Percentiles rank a stretch among this genome's conserved stretches.
These are phyloP conservation scores for Microcaecilia unicolor DNA, from an alignment of 2,797 vertebrate genomes.

Conservation along the genomic window DNA sequence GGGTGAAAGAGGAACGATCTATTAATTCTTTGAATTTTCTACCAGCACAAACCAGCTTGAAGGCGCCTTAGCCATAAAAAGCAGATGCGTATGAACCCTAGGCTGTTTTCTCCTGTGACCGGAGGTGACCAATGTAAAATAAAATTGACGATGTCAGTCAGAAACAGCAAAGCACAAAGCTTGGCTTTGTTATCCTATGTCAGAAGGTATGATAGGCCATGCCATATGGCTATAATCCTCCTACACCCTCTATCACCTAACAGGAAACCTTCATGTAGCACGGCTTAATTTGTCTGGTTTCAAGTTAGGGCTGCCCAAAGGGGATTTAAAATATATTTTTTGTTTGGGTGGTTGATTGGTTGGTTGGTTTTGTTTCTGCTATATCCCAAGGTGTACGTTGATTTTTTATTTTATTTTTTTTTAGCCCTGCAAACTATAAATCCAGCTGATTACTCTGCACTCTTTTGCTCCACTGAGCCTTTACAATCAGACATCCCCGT, in stretches of 20 bases:
- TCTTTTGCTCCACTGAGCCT: conserved; percentile 96
- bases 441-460: conserved; percentile 95
- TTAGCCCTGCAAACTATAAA: conserved; percentile 86
- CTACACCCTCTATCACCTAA: conserved; percentile 76
- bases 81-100: conserved; percentile 67
- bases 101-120: conserved; percentile 68
- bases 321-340: conserved; percentile 67
- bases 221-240: conserved; percentile 77
- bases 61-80: conserved; percentile 70
- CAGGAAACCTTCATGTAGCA: conserved; percentile 65
- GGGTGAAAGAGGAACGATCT: conserved; percentile 58
- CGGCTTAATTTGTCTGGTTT: conserved; percentile 70
- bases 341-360: too few species aligned
- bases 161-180: conserved; percentile 72
- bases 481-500: conserved; percentile 93
- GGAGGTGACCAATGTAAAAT: conserved; percentile 73
- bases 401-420: conserved; percentile 61
- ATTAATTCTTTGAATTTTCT: conserved; percentile 65
- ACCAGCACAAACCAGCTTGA: conserved; percentile 54
- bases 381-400: conserved; percentile 75
- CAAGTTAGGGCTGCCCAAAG: conserved; percentile 69
- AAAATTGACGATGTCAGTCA: conserved; percentile 72
- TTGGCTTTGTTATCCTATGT: conserved; percentile 77
- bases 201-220: conserved; percentile 73
- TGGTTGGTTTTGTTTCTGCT: conserved; percentile 67